Base-by-base conservation (phyloP, 2,113 vertebrate species). In the Pantherophis guttatus region DNA sequence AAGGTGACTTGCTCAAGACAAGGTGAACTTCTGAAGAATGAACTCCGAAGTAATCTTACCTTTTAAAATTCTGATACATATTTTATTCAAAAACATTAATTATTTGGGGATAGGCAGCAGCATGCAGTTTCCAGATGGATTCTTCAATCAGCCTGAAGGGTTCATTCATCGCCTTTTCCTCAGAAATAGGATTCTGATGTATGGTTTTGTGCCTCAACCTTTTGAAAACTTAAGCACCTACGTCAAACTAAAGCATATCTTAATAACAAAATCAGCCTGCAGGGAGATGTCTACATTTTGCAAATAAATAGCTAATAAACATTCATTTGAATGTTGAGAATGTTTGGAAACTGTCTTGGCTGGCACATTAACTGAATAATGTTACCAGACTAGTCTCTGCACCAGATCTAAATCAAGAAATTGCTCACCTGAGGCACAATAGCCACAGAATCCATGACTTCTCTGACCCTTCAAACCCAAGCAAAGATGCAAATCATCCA, bases 211-310 rank as follows among this genome's bases (percentile, higher is more conserved):
- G n/a, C 65, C 26, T n/a, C 39, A 50, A 19, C 39, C 54, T 86
- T 44, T 86, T 39, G 55, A 53, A 89, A 90, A 24, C n/a, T 21
- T 19, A 53, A 52, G 90, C 23, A 53, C n/a, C 89, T 55, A 17
- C 33, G 0, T 17, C 58, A 90, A 44, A 91, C 10, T 33, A 59
- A 93, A 86, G 48, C 33, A 57, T n/a, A 86, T 39, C 54, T 86
- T 93, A 86, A 93, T 81, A 90, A 85, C 23, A 86, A 89, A 92
- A 88, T 44, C 85, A 55, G n/a, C 62, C 87, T 50, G 26, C n/a
- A 65, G 92, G 75, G 53, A 93, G 57, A 54, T 62, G 33, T 62
- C 88, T 93, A 55, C 54, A 62, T 90, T 86, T n/a, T 86, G n/a
- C 55, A 86, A 85, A 91, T 50, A 86, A 91, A 59, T 87, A 57